These are phyloP conservation scores for Homalodisca vitripennis DNA, from an alignment of 1,140 invertebrate species.

Conservation along the genomic window DNA sequence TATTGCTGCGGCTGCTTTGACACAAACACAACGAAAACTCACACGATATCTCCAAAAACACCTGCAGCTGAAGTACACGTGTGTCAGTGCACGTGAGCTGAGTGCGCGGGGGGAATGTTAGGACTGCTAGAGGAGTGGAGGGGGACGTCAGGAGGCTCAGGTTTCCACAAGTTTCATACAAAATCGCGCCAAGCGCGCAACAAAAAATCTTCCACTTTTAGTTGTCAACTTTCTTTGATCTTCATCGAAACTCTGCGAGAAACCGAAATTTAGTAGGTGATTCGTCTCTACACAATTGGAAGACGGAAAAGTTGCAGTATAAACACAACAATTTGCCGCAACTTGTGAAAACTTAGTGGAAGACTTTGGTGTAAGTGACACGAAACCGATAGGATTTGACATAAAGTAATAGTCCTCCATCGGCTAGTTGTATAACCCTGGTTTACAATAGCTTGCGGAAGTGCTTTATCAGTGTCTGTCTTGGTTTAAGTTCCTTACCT, in stretches of 20 bases:
- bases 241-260: not conserved
- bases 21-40: not conserved
- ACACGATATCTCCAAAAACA: too few species aligned
- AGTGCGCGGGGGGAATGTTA: not conserved
- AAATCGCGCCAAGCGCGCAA: not conserved
- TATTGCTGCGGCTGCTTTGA: not conserved
- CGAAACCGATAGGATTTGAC: too few species aligned
- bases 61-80: not conserved
- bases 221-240: conserved; percentile 17
- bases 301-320: not conserved
- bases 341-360: too few species aligned
- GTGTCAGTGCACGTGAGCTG: not conserved
- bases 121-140: not conserved
- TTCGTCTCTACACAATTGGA: not conserved
- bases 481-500: too few species aligned
- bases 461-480: too few species aligned
- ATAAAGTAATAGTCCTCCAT: too few species aligned
- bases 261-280: not conserved
- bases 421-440: too few species aligned
- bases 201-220: conserved; percentile 10
- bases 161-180: not conserved
- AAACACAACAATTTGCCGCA: too few species aligned
- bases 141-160: not conserved
- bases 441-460: too few species aligned
- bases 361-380: too few species aligned